These are phyloP conservation scores for Phalacrocorax brasilianus DNA, from an alignment of 2,113 vertebrate genomes.

Conservation along the genomic window DNA sequence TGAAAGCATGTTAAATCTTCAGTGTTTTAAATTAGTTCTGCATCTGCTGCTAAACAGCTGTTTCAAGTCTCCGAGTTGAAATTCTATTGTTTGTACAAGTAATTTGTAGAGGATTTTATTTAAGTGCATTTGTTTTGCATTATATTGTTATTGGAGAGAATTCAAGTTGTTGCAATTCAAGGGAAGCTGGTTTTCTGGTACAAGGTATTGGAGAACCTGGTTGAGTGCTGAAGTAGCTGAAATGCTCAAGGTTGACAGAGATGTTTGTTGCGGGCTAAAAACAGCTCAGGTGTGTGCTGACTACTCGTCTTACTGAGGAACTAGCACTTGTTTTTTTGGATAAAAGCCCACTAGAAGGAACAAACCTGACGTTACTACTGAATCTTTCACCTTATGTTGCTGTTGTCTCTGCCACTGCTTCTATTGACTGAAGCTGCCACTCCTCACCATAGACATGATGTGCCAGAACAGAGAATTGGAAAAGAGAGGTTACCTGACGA, in stretches of 20 bases:
- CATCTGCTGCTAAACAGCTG: neutral
- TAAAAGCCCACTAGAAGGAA: neutral
- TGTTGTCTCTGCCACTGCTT: neutral
- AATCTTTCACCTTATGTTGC: neutral
- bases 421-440: neutral
- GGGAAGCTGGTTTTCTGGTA: neutral
- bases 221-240: neutral
- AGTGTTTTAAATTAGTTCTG: neutral
- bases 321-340: slow-evolving; percentile 12
- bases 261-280: neutral
- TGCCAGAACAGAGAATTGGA: neutral
- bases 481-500: neutral
- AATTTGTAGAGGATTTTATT: neutral
- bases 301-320: neutral
- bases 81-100: neutral
- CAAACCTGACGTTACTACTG: neutral
- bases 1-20: neutral
- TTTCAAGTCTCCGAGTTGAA: neutral
- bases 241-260: slow-evolving; percentile 11
- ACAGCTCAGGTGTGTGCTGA: neutral
- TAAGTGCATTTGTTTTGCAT: neutral
- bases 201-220: neutral
- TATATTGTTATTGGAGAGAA: neutral
- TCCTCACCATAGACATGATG: neutral
- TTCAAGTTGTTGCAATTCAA: neutral